Evolutionary conservation across 2,113 vertebrate genomes (phyloP), one percentile per base, ranked within the genome.

Genomic region (Dasyprocta punctata): DNA sequence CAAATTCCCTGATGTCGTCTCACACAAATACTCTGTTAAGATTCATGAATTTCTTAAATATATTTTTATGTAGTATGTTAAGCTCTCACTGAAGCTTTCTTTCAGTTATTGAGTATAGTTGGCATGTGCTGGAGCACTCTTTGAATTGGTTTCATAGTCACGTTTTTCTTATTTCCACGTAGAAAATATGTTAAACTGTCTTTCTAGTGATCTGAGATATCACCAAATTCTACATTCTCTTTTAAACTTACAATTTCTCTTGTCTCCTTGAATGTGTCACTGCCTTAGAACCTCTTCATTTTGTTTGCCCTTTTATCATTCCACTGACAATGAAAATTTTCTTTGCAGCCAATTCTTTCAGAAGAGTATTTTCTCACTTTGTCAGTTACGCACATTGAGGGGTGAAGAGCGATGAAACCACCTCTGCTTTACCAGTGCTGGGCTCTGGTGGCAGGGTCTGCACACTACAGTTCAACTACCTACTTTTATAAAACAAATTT

Each of bases 401-500:
- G 65, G 16, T 22, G 33, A 90, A 92, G 77, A 92, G 24, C 47
- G 52, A 26, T 26, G 3, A 89, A 86, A 60, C 12, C 47, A 36
- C 10, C n/a, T 67, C 14, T 20, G 7, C 26, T 30, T 61, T 61
- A 41, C 44, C 60, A 9, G 19, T 85, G 36, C 60, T 91, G 56
- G 41, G 38, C 54, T 81, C 7, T 75, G 24, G 22, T 90, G 38
- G 63, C 41, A 3, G 41, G 30, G 33, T 84, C 61, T 44, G 20
- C 38, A 85, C 67, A 58, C 60, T 78, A 58, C 7, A 61, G 30
- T 78, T 52, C 54, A 73, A 19, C 41, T 61, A 80, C 26, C 71
- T 77, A 93, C 65, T 98, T 99, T 99, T 98, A 99, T 99, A 99
- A 99, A 99, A 99, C 99, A 99, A 99, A 99, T 99, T 99, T 99